Evolutionary conservation across 2,888 invertebrate genomes (phyloP).

Genomic region (Scaptomyza tumidula): DNA sequence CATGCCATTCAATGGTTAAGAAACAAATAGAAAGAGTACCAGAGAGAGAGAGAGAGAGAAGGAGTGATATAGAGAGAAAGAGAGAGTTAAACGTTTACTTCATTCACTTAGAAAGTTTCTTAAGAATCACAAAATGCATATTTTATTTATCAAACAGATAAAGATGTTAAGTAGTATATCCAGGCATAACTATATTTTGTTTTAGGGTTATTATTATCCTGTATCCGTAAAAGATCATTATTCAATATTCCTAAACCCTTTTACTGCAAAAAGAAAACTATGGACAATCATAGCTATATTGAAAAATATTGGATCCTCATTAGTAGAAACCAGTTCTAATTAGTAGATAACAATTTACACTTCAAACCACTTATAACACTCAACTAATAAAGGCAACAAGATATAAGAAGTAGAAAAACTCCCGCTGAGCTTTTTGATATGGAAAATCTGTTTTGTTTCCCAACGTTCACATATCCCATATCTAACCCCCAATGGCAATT

Average conservation of each 20-base stretch:
- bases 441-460: slow-evolving; percentile 19
- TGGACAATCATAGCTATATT: too few species aligned
- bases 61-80: not conserved
- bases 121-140: not conserved
- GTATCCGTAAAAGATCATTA: too few species aligned
- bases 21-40: not conserved
- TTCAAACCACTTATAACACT: not conserved
- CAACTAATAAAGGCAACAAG: not conserved
- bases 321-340: not conserved
- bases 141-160: too few species aligned
- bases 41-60: not conserved
- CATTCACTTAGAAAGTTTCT: not conserved
- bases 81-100: not conserved
- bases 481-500: slow-evolving; percentile 2
- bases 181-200: too few species aligned
- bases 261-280: too few species aligned
- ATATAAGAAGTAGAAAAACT: not conserved
- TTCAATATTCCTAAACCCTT: too few species aligned
- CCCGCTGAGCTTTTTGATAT: slow-evolving; percentile 4
- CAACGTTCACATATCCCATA: slow-evolving; percentile 23
- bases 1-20: not conserved
- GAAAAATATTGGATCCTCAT: not conserved
- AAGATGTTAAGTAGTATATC: too few species aligned
- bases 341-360: not conserved
- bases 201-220: too few species aligned